Conservation (phyloP, 2,113 vertebrate species). For the Axis porcinus region DNA sequence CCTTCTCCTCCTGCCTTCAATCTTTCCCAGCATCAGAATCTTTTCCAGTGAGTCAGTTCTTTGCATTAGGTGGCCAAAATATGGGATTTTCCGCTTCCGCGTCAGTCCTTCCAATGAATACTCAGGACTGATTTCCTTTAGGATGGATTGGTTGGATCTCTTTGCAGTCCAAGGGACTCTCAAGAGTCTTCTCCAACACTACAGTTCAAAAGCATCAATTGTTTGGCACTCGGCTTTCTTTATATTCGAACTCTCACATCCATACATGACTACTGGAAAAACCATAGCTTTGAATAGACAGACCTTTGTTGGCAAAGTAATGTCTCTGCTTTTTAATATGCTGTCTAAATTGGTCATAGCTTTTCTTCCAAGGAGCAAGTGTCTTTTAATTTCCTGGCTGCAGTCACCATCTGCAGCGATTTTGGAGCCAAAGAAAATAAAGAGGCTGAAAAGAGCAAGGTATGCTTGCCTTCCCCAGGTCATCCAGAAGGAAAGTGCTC, state of each 20-base stretch:
- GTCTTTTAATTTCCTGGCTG: neutral
- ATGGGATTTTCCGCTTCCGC: too few species aligned
- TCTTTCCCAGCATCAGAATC: neutral
- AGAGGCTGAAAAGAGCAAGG: neutral
- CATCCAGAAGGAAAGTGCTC: neutral
- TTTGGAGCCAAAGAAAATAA: neutral
- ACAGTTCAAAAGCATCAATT: neutral
- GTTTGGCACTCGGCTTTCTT: neutral
- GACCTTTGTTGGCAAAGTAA: neutral
- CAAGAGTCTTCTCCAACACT: neutral
- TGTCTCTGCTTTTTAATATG: neutral
- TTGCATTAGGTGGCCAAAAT: too few species aligned
- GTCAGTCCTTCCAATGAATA: neutral
- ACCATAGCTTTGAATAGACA: neutral
- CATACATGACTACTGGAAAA: neutral
- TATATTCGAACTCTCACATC: neutral
- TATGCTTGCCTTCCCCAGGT: neutral
- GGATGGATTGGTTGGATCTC: neutral
- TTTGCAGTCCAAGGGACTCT: neutral
- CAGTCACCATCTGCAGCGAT: neutral
- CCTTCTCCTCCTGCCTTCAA: too few species aligned
- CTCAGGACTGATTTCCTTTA: neutral
- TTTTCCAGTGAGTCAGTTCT: too few species aligned
- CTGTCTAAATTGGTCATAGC: neutral
- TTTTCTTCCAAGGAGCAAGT: neutral